These are phyloP conservation scores for Patella vulgata DNA, from an alignment of 1,140 invertebrate genomes.

Conservation along the genomic window DNA sequence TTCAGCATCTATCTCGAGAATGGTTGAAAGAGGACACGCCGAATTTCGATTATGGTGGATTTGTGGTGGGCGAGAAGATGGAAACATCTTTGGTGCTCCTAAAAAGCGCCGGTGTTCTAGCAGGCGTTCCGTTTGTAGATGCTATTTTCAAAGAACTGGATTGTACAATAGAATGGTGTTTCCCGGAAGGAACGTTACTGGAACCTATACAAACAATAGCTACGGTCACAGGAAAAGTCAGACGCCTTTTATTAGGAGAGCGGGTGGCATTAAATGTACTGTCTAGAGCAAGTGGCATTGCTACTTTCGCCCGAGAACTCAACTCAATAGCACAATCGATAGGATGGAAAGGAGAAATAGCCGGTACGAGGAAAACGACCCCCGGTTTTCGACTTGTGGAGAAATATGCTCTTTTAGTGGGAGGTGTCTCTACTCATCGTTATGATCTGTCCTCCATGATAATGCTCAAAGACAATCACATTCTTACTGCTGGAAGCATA, in stretches of 20 bases:
- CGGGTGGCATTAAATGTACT: slow-evolving; percentile 66
- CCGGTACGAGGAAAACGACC: slow-evolving; percentile 69
- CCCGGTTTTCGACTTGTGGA: slow-evolving; percentile 70
- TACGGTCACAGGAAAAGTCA: slow-evolving; percentile 60
- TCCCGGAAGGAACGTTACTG: slow-evolving; percentile 56
- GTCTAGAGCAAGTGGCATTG: slow-evolving; percentile 67
- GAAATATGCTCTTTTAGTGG: slow-evolving; percentile 69
- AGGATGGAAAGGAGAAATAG: slow-evolving; percentile 64
- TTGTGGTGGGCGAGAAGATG: slow-evolving; percentile 62
- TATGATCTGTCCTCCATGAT: slow-evolving; percentile 69
- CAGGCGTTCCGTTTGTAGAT: slow-evolving; percentile 67
- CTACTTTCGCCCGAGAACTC: slow-evolving; percentile 58
- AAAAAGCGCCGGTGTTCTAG: slow-evolving; percentile 65
- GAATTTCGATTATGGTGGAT: slow-evolving; percentile 65
- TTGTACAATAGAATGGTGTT: slow-evolving; percentile 61
- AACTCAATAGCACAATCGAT: slow-evolving; percentile 32
- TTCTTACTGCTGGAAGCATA: slow-evolving; percentile 66
- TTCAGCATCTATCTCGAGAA: slow-evolving; percentile 54
- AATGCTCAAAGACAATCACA: slow-evolving; percentile 71
- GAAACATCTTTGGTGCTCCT: slow-evolving; percentile 60
- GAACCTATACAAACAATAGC: slow-evolving; percentile 54
- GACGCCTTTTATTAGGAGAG: slow-evolving; percentile 67
- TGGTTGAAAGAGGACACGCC: slow-evolving; percentile 66
- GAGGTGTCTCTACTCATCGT: slow-evolving; percentile 66
- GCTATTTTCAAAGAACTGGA: slow-evolving; percentile 66